Evolutionary conservation across 2,113 vertebrate genomes (phyloP).

Genomic region (Tachysurus vachellii): DNA sequence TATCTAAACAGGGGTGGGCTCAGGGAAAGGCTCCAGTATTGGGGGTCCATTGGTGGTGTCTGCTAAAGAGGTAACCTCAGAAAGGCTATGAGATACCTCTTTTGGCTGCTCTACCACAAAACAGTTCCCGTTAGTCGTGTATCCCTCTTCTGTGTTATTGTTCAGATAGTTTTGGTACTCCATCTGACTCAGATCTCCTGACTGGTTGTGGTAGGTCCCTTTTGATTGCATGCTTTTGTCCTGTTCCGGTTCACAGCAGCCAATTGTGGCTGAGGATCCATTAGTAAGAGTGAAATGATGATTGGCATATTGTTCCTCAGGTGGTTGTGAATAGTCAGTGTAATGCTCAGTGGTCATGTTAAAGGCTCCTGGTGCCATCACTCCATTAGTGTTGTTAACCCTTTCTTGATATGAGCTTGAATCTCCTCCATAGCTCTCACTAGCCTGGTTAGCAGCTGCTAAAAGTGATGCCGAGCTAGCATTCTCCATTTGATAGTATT

Average conservation of each 20-base stretch:
- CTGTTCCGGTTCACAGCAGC: conserved; percentile 82
- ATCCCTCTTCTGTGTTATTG: conserved; percentile 84
- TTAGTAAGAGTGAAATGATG: conserved; percentile 80
- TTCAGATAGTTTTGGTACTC: conserved; percentile 94
- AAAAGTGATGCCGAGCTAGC: conserved; percentile 69
- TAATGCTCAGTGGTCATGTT: conserved; percentile 84
- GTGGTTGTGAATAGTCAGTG: conserved; percentile 68
- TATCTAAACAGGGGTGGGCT: conserved; percentile 82
- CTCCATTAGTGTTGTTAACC: conserved; percentile 75
- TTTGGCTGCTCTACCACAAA: conserved; percentile 77
- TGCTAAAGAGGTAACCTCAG: conserved; percentile 85
- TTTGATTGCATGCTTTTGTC: conserved; percentile 77
- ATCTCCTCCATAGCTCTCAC: conserved; percentile 71
- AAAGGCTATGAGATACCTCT: conserved; percentile 78
- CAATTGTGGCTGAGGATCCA: conserved; percentile 73
- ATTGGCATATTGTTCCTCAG: conserved; percentile 68
- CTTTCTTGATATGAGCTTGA: conserved; percentile 79
- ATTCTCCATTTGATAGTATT: conserved; percentile 93
- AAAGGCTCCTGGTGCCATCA: conserved; percentile 82
- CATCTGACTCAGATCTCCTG: conserved; percentile 77
- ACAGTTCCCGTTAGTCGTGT: conserved; percentile 78
- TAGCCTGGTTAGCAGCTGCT: conserved; percentile 71
- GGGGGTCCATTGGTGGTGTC: conserved; percentile 87
- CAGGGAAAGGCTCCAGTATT: conserved; percentile 84
- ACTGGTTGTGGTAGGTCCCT: conserved; percentile 78